Conservation (phyloP, 2,797 vertebrate species). For the Varecia variegata region DNA sequence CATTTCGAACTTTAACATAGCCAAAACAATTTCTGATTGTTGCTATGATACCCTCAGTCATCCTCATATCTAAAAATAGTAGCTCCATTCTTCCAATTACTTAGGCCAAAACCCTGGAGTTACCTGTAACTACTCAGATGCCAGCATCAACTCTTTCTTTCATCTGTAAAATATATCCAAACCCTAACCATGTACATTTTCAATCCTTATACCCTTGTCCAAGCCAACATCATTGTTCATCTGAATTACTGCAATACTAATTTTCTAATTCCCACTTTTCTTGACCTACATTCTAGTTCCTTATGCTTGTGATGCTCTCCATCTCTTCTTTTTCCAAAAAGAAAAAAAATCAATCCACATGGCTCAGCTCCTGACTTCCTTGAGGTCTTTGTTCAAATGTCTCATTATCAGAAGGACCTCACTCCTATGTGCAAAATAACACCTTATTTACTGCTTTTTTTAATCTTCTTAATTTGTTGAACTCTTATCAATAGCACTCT, state of each 20-base stretch:
- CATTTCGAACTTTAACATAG: background rate
- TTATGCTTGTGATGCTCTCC: background rate
- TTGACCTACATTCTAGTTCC: background rate
- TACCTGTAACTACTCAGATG: background rate
- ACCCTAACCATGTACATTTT: background rate
- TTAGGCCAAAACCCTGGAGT: background rate
- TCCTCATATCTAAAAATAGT: background rate
- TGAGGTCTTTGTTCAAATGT: background rate
- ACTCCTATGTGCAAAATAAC: background rate
- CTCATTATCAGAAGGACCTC: background rate
- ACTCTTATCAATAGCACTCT: background rate
- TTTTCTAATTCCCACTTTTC: background rate
- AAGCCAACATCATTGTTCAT: background rate
- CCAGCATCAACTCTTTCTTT: background rate
- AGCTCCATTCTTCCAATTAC: background rate
- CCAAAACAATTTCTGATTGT: background rate
- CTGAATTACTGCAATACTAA: background rate
- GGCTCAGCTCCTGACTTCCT: background rate
- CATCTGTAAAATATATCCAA: background rate
- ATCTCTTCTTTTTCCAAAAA: background rate
- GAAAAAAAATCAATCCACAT: background rate
- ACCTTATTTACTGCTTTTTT: background rate
- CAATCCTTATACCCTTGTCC: background rate
- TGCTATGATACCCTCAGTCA: background rate
- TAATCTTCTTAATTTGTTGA: background rate